Evolutionary conservation across 92 coral and sea anemone genomes (phyloP), one percentile per base, ranked within the genome.

Genomic region (Epizoanthus scotinus): DNA sequence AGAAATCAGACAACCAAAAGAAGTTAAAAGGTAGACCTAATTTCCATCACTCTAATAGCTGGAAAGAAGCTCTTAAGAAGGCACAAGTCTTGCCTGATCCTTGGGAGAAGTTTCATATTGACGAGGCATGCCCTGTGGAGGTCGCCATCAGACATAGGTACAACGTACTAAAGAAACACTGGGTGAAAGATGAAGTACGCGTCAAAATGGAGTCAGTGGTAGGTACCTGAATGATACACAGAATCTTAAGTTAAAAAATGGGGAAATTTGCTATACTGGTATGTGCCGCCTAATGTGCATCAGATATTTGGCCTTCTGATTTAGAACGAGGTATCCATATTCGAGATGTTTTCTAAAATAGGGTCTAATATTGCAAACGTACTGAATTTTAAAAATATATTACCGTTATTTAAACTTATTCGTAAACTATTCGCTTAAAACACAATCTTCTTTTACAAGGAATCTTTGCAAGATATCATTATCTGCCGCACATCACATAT

Each of bases 171-270:
- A 93, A 93, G 85, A 93, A 93, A 71, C 90, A 86, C 49, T 96
- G 99, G 99, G 96, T 93, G 8, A 84, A 86, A 27, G 99, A 96
- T 85, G 98, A 96, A 86, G 92, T 96, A n/a, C 86, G 91, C 44
- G 88, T 96, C 8, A 94, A 92, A 69, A 96, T 96, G 98, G 99
- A 93, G 52, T 49, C 84, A 25, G 83, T 85, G 88, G 99, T 96
- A 70, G 83, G 98, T 78, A 38, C 61, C n/a, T 3, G 10, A 18
- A 18, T 34, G 19, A 8, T 55, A 18, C 6, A 49, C 44, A 74
- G 40, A 6, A 28, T 24, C 47, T 77, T 8, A 44, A 8, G 15
- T 44, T 6, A 8, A 44, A 8, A 44, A 44, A 44, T 44, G 1
- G 52, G 52, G 15, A 8, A 38, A 38, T 38, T n/a, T n/a, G n/a